Conservation (phyloP, 2,113 vertebrate species). For the Nycticorax nycticorax region DNA sequence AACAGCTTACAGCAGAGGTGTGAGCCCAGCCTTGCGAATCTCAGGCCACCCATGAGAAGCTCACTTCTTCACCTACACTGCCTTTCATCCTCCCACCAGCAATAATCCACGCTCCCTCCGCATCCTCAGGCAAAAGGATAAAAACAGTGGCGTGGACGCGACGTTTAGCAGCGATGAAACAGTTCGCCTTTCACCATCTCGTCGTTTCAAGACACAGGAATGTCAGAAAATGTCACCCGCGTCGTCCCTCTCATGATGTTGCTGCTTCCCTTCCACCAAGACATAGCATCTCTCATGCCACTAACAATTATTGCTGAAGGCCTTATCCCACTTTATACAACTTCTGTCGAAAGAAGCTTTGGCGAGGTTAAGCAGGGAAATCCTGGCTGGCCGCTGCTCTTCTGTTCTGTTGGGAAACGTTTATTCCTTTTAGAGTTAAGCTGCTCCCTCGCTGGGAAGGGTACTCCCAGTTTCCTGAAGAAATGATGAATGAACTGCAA, state of each 20-base stretch:
- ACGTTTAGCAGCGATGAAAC: not conserved
- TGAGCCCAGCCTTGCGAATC: not conserved
- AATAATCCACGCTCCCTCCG: fast-evolving
- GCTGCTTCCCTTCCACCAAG: not conserved
- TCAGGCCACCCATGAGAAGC: not conserved
- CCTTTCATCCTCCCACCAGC: not conserved
- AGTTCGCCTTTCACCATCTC: not conserved
- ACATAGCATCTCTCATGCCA: not conserved
- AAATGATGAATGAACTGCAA: not conserved
- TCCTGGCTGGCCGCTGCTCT: not conserved
- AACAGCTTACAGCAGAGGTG: not conserved
- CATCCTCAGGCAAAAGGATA: not conserved
- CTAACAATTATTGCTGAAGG: not conserved
- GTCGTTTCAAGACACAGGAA: not conserved
- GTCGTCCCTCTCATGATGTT: not conserved
- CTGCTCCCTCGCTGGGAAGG: not conserved
- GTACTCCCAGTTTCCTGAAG: not conserved
- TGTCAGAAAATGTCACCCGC: not conserved
- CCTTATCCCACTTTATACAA: not conserved
- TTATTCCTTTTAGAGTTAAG: not conserved
- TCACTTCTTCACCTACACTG: not conserved
- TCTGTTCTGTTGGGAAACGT: not conserved
- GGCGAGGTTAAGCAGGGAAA: not conserved
- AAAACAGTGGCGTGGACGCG: not conserved
- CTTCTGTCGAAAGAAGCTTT: not conserved